A percentile compares a stretch with the other conserved stretches of the same genome.
phyloP scores from a whole-genome alignment of 2,888 invertebrate species.

The Steinernema hermaphroditum region DNA sequence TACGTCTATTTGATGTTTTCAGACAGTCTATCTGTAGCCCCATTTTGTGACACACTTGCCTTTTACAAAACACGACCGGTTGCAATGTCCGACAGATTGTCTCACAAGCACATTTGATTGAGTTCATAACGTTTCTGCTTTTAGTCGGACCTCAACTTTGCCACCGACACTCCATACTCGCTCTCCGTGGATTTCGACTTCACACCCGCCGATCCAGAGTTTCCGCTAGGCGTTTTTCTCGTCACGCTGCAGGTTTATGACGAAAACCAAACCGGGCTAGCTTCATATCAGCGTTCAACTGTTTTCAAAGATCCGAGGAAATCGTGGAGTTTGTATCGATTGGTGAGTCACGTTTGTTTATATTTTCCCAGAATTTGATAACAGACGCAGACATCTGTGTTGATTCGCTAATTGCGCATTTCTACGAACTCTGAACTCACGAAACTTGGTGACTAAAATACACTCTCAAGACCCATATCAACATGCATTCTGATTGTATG shows the following conservation, averaged over 20 bases:
- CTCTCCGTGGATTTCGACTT: slow-evolving; percentile 41
- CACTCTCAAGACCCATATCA: too few relatives aligned
- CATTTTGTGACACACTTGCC: too few relatives aligned
- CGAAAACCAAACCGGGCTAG: not conserved
- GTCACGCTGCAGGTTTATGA: not conserved
- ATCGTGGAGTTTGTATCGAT: slow-evolving; percentile 2
- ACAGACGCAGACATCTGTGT: not conserved
- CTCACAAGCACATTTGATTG: too few relatives aligned
- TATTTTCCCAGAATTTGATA: slow-evolving; percentile 18
- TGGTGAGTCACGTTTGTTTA: not conserved
- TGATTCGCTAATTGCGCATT: too few relatives aligned
- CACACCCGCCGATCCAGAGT: not conserved
- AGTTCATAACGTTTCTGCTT: too few relatives aligned
- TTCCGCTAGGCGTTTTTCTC: not conserved
- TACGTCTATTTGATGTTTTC: slow-evolving; percentile 24
- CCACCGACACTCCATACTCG: slow-evolving; percentile 39
- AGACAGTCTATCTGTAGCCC: not conserved
- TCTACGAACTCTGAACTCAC: too few relatives aligned
- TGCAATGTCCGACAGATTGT: too few relatives aligned
- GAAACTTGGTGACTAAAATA: too few relatives aligned
- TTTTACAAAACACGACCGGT: too few relatives aligned
- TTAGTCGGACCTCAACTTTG: slow-evolving; percentile 38
- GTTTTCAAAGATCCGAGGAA: not conserved
- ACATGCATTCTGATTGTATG: too few relatives aligned
- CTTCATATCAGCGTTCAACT: not conserved